Conservation (phyloP, 2,113 vertebrate genomes). For the Pipra filicauda region DNA sequence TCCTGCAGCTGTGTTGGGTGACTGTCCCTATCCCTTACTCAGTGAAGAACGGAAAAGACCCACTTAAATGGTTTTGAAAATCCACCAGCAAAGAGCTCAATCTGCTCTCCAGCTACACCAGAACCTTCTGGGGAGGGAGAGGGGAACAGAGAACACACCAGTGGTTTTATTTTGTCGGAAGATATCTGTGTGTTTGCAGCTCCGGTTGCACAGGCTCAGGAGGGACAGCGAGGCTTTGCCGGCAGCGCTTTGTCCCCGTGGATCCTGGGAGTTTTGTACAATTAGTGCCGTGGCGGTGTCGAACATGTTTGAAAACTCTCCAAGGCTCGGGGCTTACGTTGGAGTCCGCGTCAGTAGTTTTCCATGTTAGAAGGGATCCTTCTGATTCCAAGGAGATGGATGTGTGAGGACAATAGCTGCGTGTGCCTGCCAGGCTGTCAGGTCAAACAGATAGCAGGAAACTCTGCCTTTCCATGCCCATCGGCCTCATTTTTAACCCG, state of each 20-base stretch:
- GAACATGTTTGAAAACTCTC: not conserved
- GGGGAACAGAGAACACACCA: not conserved
- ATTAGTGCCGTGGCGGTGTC: not conserved
- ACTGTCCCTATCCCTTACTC: not conserved
- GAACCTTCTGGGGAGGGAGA: not conserved
- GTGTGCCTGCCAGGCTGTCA: constrained; percentile 32
- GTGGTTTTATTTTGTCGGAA: not conserved
- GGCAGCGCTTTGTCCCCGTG: not conserved
- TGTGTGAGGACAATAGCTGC: not conserved
- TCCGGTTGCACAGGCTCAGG: not conserved
- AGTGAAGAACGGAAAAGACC: not conserved
- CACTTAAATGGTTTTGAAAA: not conserved
- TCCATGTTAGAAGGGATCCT: not conserved
- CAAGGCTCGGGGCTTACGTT: not conserved
- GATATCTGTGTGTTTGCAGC: not conserved
- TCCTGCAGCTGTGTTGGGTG: not conserved
- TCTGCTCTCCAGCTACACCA: not conserved
- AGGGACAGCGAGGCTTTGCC: not conserved
- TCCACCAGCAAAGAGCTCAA: not conserved
- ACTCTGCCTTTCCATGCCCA: not conserved
- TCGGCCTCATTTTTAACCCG: not conserved
- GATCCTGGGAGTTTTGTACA: not conserved
- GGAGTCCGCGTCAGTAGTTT: not conserved
- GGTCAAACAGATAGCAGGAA: constrained; percentile 4
- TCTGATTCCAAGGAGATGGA: not conserved